Evolutionary conservation across 2,888 invertebrate species (phyloP).

Genomic region (Stenodema calcarata): DNA sequence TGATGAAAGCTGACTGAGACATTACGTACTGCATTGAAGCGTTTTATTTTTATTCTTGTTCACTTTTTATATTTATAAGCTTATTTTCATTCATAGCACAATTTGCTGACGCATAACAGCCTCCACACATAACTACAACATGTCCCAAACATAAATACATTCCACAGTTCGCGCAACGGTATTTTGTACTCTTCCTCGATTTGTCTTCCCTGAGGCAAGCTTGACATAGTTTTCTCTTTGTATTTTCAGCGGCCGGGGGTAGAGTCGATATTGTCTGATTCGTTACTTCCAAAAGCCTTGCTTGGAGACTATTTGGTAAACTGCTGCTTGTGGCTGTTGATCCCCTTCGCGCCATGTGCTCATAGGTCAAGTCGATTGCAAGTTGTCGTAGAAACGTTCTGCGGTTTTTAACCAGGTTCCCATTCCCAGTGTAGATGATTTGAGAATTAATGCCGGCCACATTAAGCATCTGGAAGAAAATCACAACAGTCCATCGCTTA

Average conservation of each 20-base stretch:
- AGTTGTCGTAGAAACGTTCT: constrained; percentile 41
- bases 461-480: constrained; percentile 52
- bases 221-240: not conserved
- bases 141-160: not conserved
- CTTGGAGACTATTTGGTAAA: not conserved
- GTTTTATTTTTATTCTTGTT: no score
- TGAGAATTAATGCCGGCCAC: constrained; percentile 52
- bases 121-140: not conserved
- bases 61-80: no score
- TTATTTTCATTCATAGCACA: not conserved
- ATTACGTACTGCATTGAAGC: no score
- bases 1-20: no score
- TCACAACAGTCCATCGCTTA: constrained; percentile 51
- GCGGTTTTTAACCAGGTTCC: not conserved
- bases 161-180: not conserved
- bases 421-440: constrained; percentile 35
- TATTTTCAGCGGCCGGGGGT: not conserved
- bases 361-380: constrained; percentile 29
- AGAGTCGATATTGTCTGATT: not conserved
- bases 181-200: not conserved
- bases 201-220: not conserved
- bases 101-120: not conserved
- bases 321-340: not conserved
- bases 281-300: not conserved
- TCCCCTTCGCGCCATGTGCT: constrained; percentile 23